These are phyloP conservation scores for Sepiola atlantica DNA, from an alignment of 2,888 invertebrate species.

Conservation along the genomic window DNA sequence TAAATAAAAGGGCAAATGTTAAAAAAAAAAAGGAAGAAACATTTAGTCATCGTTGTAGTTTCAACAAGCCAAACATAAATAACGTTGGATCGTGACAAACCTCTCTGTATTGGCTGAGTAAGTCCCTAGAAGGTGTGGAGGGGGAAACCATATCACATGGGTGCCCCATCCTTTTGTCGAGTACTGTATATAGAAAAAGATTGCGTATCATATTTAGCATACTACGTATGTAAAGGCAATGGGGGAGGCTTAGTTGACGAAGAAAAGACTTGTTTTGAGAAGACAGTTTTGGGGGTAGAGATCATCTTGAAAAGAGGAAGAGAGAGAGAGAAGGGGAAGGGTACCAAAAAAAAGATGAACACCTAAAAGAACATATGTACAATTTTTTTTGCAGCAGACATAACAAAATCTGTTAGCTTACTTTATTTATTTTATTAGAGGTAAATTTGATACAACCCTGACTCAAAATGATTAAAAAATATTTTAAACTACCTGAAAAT, in stretches of 20 bases:
- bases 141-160: background rate
- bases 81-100: background rate
- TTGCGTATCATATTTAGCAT: constrained; percentile 1
- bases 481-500: no score
- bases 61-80: constrained; percentile 9
- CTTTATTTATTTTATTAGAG: background rate
- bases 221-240: background rate
- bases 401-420: background rate
- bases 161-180: constrained; percentile 32
- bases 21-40: background rate
- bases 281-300: background rate
- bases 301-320: background rate
- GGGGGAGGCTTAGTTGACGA: background rate
- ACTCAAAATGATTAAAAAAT: no score
- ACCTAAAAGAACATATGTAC: background rate
- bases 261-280: background rate
- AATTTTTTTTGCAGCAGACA: background rate
- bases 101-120: constrained; percentile 32
- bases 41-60: background rate
- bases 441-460: no score
- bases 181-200: constrained; percentile 13
- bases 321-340: background rate
- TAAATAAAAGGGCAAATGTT: background rate
- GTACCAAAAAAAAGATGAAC: no score
- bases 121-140: background rate